Base-by-base conservation (phyloP, 2,797 vertebrate species). In the Austrolebias charrua region DNA sequence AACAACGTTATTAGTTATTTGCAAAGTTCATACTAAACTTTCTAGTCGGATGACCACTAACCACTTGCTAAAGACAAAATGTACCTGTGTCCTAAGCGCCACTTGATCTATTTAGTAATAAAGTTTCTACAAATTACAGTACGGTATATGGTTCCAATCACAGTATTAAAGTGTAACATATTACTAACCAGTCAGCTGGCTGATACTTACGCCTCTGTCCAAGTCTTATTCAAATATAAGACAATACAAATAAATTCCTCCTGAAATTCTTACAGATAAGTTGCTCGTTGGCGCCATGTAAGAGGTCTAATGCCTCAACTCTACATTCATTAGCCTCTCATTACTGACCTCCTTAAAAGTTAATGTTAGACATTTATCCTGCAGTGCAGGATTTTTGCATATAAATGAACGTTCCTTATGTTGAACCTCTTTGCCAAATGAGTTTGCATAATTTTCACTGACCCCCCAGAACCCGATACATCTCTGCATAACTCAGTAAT, bases 41-140 rank as follows among this genome's bases (percentile, higher is more conserved):
- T 47, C 15, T 19, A 63, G 31, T 19, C 29, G 43, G 52, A 61
- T 11, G 1, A 51, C 51, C 14, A 12, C 18, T 18, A 68, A 55
- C 12, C 18, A 47, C 59, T 43, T 50, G 48, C 33, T 29, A 19
- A 29, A 51, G 29, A 45, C 7, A 14, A 19, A 29, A 53, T 63
- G 47, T 43, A 12, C 24, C 51, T 18, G 48, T 40, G 4, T 57
- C 44, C 43, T 29, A 43, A 67, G 44, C 50, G 1, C 29, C 46
- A 64, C 58, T 68, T 77, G 24, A 51, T 44, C 15, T 55, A 35
- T 29, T 15, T 1, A 44, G 13, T 49, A 55, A 69, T 54, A 54
- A 57, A 10, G 43, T 68, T 63, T 69, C 55, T 71, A 70, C 69
- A 60, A n/a, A n/a, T n/a, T n/a, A n/a, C n/a, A n/a, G n/a, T n/a